phyloP scores from a whole-genome alignment of 1,140 invertebrate species.

The Colletes gigas region DNA sequence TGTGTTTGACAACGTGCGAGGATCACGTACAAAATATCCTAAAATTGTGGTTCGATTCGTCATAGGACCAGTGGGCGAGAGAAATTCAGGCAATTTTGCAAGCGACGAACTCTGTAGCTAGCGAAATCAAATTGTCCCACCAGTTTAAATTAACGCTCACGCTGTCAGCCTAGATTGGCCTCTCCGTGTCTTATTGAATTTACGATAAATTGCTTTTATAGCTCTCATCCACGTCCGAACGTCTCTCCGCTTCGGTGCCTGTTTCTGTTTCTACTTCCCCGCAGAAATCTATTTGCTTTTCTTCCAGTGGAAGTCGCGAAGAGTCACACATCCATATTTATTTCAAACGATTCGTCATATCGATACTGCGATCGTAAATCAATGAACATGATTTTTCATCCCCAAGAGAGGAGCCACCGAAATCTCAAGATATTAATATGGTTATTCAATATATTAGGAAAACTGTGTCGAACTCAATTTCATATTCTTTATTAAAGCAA shows the following conservation, averaged over 20 bases:
- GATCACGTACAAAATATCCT: background rate
- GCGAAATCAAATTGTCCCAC: slow-evolving; percentile 33
- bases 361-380: slow-evolving; percentile 35
- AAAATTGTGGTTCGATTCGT: background rate
- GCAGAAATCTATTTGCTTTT: slow-evolving; percentile 4
- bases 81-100: slow-evolving; percentile 29
- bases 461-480: too few relatives aligned
- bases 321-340: slow-evolving; percentile 14
- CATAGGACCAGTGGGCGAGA: slow-evolving; percentile 11
- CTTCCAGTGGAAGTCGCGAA: background rate
- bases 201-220: slow-evolving; percentile 61
- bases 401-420: background rate
- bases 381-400: slow-evolving; percentile 44
- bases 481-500: too few relatives aligned
- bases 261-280: background rate
- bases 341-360: background rate
- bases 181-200: slow-evolving; percentile 62
- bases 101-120: slow-evolving; percentile 9
- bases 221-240: slow-evolving; percentile 16
- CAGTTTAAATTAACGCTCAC: slow-evolving; percentile 56
- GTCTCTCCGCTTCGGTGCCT: background rate
- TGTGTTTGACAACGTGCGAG: background rate
- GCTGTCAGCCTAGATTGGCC: slow-evolving; percentile 38
- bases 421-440: background rate
- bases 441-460: too few relatives aligned